Percentiles rank a stretch among this genome's conserved stretches.
Conservation (phyloP, 2,797 vertebrate genomes). For the Acrocephalus scirpaceus region DNA sequence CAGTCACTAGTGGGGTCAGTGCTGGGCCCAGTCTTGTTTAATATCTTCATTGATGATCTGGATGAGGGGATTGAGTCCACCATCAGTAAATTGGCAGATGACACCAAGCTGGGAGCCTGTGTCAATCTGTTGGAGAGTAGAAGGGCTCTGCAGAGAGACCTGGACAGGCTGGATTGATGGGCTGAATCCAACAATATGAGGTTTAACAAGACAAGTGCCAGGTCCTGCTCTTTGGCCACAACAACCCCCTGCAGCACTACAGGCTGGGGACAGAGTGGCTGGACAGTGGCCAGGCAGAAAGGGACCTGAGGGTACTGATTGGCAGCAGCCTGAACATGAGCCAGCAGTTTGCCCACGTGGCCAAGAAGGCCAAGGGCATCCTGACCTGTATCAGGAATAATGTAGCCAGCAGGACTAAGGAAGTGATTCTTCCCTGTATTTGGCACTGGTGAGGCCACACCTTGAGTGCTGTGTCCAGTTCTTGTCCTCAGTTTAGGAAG, state of each 20-base stretch:
- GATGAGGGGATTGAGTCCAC: not conserved
- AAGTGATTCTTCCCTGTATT: not conserved
- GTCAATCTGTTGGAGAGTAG: not conserved
- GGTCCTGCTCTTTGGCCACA: not conserved
- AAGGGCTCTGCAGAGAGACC: not conserved
- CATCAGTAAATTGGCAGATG: not conserved
- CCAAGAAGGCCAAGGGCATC: not conserved
- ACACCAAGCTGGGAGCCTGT: not conserved
- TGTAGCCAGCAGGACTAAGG: not conserved
- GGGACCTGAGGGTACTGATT: not conserved
- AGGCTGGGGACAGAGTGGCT: not conserved
- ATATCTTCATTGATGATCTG: not conserved
- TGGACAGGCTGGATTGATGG: not conserved
- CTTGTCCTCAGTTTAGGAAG: not conserved
- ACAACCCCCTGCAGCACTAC: too few relatives aligned
- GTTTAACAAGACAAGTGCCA: not conserved
- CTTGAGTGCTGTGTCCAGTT: too few relatives aligned
- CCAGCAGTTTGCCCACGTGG: fast-evolving
- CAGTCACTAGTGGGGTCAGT: too few relatives aligned
- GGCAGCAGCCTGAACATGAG: not conserved
- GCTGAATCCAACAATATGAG: not conserved
- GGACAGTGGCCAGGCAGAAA: not conserved
- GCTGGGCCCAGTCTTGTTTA: not conserved
- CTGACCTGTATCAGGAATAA: not conserved
- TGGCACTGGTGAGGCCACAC: not conserved